phyloP scores from a whole-genome alignment of 1,140 invertebrate genomes.

The Mactra quadrangularis region DNA sequence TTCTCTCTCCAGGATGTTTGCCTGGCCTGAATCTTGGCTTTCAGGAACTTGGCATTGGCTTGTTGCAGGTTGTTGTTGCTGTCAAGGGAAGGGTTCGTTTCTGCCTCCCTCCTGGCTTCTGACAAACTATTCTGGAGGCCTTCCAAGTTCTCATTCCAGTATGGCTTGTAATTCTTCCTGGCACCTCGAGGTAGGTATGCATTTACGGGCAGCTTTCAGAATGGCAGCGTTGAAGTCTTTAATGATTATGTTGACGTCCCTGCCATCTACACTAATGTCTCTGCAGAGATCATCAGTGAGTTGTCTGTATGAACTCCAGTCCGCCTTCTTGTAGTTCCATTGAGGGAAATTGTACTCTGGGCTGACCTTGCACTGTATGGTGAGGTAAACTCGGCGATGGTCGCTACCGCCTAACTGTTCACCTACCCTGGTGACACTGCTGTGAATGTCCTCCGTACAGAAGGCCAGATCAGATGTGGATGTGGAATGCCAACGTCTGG shows the following conservation, averaged over 20 bases:
- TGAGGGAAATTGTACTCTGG: not conserved
- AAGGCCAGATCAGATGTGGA: constrained; percentile 56
- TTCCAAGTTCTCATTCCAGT: constrained; percentile 52
- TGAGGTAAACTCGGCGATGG: not conserved
- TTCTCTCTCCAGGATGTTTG: no score
- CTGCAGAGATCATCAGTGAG: not conserved
- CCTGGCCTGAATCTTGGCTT: constrained; percentile 7
- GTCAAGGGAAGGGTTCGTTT: constrained; percentile 10
- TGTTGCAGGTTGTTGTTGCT: not conserved
- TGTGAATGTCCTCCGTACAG: constrained; percentile 49
- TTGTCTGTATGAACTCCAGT: constrained; percentile 28
- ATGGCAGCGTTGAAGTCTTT: constrained; percentile 46
- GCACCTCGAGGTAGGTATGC: constrained; percentile 35
- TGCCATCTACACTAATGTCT: not conserved
- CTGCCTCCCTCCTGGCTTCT: constrained; percentile 38
- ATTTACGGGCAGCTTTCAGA: constrained; percentile 34
- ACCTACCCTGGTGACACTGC: not conserved
- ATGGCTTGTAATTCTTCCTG: constrained; percentile 38
- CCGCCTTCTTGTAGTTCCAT: constrained; percentile 53
- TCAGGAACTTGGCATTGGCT: not conserved
- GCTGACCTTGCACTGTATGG: not conserved
- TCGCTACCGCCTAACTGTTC: constrained; percentile 58
- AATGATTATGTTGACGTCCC: not conserved
- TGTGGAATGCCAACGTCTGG: constrained; percentile 55
- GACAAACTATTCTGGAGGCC: constrained; percentile 30